Percentiles rank a stretch among this genome's conserved stretches.
Conservation (phyloP, 2,888 invertebrate species). For the Dysmachus trigonus region DNA sequence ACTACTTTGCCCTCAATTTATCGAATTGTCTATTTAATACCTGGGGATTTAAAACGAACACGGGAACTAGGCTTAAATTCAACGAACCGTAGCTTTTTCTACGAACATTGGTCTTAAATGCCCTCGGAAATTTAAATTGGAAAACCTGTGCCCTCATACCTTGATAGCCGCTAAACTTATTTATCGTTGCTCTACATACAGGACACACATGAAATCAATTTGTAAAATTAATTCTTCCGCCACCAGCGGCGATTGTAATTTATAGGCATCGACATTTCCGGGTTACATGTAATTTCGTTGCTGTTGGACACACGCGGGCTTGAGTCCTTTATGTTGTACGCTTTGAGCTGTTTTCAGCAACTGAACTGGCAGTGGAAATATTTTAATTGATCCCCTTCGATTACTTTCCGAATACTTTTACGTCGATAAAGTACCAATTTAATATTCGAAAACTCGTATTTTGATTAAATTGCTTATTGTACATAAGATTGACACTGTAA, state of each 20-base stretch:
- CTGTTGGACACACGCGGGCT: neutral
- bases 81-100: neutral
- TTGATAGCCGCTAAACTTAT: neutral
- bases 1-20: neutral
- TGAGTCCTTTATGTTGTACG: neutral
- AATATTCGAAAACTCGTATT: neutral
- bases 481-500: neutral
- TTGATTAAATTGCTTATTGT: neutral
- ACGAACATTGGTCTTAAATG: neutral
- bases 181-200: neutral
- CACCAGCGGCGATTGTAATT: neutral
- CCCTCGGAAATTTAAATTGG: neutral
- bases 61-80: neutral
- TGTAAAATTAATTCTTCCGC: neutral
- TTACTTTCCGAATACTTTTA: neutral
- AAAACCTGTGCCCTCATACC: neutral
- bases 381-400: neutral
- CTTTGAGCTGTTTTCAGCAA: neutral
- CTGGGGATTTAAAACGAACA: neutral
- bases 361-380: neutral
- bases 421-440: neutral
- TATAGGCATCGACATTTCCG: neutral
- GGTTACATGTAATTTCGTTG: neutral
- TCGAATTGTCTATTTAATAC: neutral
- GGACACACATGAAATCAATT: neutral